Base-by-base conservation (phyloP, 2,113 vertebrate species). In the Callaeas wilsoni region DNA sequence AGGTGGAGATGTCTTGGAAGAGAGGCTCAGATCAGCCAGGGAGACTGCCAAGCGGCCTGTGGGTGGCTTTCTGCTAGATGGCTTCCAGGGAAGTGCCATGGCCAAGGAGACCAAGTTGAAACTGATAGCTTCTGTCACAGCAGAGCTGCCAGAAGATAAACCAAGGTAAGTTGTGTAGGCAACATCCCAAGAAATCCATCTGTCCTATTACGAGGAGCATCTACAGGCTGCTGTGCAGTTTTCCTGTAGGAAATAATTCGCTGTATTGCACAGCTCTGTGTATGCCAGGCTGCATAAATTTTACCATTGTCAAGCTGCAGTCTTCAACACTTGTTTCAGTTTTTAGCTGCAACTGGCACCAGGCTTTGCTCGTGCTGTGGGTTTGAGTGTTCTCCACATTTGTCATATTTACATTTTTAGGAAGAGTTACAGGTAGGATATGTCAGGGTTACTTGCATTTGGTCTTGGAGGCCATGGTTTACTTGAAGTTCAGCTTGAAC, bases 41-140 rank as follows among this genome's bases (percentile, higher is more conserved):
- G 99, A 99, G 97, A 99, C 99, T 9, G 98, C 98, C 83, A 99
- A 99, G 97, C 97, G 99, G 69, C 99, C 99, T 1, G 99, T 99
- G n/a, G 98, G 98, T 26, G 99, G 99, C 85, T 99, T 99, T 97
- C 98, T 99, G 50, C 97, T 99, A 96, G 99, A 99, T 55, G 98
- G 99, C 75, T 98, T 99, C 94, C 99, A 99, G 84, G 98, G 98
- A 23, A 75, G 81, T 80, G 93, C 97, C 64, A 96, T 98, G 97
- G 97, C 97, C 62, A 97, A 92, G 90, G 96, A 98, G 68, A 97
- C 98, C 78, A 99, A 98, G 89, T 97, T 97, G 93, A 96, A 98
- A 88, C 97, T 99, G 96, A 98, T 99, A 82, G 95, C 97, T 9
- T 98, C 98, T 15, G 98, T 99, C 94, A 98, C 97, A 89, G 97